Evolutionary conservation across 2,797 vertebrate species (phyloP).

Genomic region (Smutsia gigantea): DNA sequence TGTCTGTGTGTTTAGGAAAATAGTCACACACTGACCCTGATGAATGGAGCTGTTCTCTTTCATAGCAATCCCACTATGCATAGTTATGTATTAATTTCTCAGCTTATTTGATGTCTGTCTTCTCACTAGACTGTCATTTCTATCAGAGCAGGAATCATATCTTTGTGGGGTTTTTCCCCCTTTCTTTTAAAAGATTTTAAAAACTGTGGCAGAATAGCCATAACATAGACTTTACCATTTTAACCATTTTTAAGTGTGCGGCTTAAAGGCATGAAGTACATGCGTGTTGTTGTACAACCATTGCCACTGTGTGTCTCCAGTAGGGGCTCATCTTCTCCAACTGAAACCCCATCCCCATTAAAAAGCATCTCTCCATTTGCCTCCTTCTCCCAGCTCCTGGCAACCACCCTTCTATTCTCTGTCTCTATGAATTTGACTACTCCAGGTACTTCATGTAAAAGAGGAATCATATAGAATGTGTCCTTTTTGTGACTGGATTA

Average conservation of each 20-base stretch:
- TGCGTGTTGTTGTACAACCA: background rate
- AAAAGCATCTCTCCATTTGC: rapidly evolving
- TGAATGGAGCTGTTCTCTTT: background rate
- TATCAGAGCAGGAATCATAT: background rate
- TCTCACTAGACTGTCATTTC: background rate
- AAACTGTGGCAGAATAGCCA: background rate
- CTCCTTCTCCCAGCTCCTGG: background rate
- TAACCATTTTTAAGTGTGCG: background rate
- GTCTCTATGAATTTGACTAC: background rate
- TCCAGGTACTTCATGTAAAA: background rate
- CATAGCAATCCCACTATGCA: rapidly evolving
- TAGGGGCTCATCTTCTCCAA: background rate
- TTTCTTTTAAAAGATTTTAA: background rate
- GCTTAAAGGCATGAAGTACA: background rate
- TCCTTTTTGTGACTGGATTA: background rate
- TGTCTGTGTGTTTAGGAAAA: background rate
- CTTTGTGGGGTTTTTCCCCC: background rate
- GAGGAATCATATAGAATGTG: background rate
- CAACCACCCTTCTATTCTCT: background rate
- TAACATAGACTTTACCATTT: background rate
- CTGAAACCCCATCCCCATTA: background rate
- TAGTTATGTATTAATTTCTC: background rate
- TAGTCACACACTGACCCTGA: background rate
- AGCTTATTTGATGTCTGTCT: background rate
- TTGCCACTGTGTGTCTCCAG: no score